Evolutionary conservation across 1,140 invertebrate species (phyloP), one percentile per base, ranked within the genome.

Genomic region (Bombus confusus): DNA sequence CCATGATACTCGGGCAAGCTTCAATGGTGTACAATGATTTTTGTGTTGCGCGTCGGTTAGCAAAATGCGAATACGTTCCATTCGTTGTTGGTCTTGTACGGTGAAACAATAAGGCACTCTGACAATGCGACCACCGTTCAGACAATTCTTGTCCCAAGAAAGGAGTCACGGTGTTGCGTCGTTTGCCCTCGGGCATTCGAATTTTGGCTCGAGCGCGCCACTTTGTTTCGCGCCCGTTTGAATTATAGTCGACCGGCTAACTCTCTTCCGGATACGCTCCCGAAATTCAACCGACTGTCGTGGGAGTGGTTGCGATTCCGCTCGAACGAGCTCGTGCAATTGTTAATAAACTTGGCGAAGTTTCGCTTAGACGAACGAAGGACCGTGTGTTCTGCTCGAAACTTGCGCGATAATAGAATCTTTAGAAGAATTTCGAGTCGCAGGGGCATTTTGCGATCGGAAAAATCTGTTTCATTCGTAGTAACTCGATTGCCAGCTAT

Each of bases 101-200:
- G 15, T 8, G 15, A 15, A 39, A 81, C 69, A 74, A 74, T 81
- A 25, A 22, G n/a, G 4, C 2, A 3, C 4, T 73, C 37, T 52
- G 28, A 80, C 79, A 80, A 80, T 80, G 41, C 47, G 37, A 72
- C 43, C 28, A 34, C n/a, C 25, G n/a, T 34, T 9, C 64, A 15
- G 37, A 74, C 37, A 41, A 81, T 81, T 62, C 37, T 62, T 43
- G 52, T n/a, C 1, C 13, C 12, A 43, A 73, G 47, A 73, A 73
- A 62, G 52, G 9, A 74, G 39, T 18, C 22, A 28, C 52, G n/a
- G n/a, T 39, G 47, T 22, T 59, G 68, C 59, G 31, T 39, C 59
- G 62, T 66, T 31, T 31, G 62, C 62, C 62, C 31, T 25, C 2
- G 2, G 47, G 47, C 15, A 59, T 80, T 41, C 66, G 34, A 73